A percentile compares a stretch with the other conserved stretches of the same genome.
Conservation (phyloP, 2,113 vertebrate genomes). For the Halcyon senegalensis region DNA sequence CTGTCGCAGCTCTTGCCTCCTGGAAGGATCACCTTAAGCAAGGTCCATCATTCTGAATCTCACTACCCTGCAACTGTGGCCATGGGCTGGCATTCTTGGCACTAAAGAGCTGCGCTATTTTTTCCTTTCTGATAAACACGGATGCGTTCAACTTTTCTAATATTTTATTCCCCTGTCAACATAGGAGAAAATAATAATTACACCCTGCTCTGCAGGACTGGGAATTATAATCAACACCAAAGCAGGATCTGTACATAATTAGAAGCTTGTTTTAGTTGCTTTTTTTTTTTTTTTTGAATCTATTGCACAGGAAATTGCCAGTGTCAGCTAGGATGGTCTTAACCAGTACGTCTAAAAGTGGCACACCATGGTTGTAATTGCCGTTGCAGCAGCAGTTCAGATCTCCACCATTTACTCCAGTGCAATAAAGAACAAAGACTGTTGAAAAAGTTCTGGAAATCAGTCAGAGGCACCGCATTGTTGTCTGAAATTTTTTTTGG, state of each 20-base stretch:
- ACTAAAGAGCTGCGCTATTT: background rate
- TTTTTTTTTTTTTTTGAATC: background rate
- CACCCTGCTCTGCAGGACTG: slow-evolving; percentile 24
- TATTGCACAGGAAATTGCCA: background rate
- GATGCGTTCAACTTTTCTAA: background rate
- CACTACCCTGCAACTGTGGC: background rate
- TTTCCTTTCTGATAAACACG: background rate
- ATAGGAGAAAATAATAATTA: slow-evolving; percentile 53
- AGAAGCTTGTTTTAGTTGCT: slow-evolving; percentile 23
- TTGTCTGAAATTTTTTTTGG: background rate
- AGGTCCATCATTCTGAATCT: background rate
- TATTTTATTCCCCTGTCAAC: slow-evolving; percentile 33
- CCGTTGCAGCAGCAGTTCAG: background rate
- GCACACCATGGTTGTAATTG: background rate
- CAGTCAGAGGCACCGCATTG: background rate
- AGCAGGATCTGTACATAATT: slow-evolving; percentile 42
- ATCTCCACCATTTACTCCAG: background rate
- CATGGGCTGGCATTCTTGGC: background rate
- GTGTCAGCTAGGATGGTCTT: background rate
- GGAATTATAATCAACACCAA: slow-evolving; percentile 55
- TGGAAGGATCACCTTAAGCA: background rate
- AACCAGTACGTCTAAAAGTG: background rate
- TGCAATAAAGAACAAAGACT: background rate
- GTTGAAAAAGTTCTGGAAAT: background rate
- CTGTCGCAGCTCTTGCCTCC: background rate